Percentiles rank a stretch among this genome's conserved stretches.
Evolutionary conservation across 1,140 invertebrate genomes (phyloP).

Genomic region (Mizuhopecten yessoensis): DNA sequence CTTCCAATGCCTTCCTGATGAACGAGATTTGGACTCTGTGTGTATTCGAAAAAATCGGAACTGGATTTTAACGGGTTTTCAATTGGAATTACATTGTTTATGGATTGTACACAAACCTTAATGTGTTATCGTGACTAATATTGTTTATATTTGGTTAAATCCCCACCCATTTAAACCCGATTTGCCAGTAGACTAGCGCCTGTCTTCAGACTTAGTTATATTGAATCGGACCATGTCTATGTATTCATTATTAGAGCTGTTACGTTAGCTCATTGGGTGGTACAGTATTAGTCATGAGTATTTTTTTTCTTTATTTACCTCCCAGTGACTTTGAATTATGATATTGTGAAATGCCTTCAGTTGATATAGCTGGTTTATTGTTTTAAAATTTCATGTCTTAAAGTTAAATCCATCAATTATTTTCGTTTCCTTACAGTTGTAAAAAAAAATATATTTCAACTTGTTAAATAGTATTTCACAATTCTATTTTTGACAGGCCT

Average conservation of each 20-base stretch:
- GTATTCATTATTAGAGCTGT: neutral
- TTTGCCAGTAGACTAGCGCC: neutral
- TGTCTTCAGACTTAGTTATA: neutral
- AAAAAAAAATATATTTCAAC: too few species aligned
- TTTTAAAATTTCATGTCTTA: too few species aligned
- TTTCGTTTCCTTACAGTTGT: too few species aligned
- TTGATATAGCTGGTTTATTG: too few species aligned
- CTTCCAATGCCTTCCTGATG: neutral
- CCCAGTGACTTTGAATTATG: too few species aligned
- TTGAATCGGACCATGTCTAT: conserved; percentile 20
- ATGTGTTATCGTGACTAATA: neutral
- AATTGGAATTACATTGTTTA: neutral
- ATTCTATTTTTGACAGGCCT: too few species aligned
- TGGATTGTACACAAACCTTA: neutral
- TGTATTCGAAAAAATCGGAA: neutral
- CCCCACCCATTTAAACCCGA: neutral
- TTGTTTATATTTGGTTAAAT: conserved; percentile 2
- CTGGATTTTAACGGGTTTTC: neutral
- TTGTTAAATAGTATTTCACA: too few species aligned
- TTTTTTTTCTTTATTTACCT: too few species aligned
- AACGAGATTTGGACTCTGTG: conserved; percentile 37
- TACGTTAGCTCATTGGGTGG: neutral
- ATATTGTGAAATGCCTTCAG: too few species aligned
- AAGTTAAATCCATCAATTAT: too few species aligned
- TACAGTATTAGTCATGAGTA: neutral